Evolutionary conservation across 2,797 vertebrate species (phyloP).

Genomic region (Alosa sapidissima): DNA sequence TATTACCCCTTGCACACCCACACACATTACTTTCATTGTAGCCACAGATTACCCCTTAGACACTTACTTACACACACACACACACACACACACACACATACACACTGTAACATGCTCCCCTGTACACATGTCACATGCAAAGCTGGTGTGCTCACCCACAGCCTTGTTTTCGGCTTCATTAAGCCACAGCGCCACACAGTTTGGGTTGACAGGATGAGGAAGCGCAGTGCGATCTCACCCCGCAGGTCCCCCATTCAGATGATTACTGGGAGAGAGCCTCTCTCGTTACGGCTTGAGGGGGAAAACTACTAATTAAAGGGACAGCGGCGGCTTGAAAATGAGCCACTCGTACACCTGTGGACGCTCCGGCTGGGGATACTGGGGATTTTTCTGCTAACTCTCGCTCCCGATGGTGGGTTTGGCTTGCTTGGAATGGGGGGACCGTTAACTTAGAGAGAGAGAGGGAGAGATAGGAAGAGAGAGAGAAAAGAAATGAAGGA

Average conservation of each 20-base stretch:
- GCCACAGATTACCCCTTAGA: conserved; percentile 5
- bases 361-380: conserved; percentile 81
- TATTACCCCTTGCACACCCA: neutral
- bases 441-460: conserved; percentile 48
- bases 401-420: conserved; percentile 75
- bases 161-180: conserved; percentile 95
- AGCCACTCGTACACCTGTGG: conserved; percentile 92
- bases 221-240: conserved; percentile 87
- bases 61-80: neutral
- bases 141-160: conserved; percentile 69
- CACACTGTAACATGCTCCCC: conserved; percentile 29
- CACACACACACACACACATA: conserved; percentile 40
- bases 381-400: conserved; percentile 80
- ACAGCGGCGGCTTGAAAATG: conserved; percentile 90
- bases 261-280: conserved; percentile 91
- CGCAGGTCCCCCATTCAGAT: conserved; percentile 94
- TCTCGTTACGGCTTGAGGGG: conserved; percentile 84
- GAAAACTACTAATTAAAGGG: conserved; percentile 90
- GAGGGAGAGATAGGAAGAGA: conserved; percentile 36
- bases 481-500: conserved; percentile 70
- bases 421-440: conserved; percentile 60
- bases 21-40: neutral
- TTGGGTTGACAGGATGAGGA: conserved; percentile 91
- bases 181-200: conserved; percentile 89
- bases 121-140: conserved; percentile 56